Conservation (phyloP, 2,113 vertebrate genomes). For the Caracal caracal region DNA sequence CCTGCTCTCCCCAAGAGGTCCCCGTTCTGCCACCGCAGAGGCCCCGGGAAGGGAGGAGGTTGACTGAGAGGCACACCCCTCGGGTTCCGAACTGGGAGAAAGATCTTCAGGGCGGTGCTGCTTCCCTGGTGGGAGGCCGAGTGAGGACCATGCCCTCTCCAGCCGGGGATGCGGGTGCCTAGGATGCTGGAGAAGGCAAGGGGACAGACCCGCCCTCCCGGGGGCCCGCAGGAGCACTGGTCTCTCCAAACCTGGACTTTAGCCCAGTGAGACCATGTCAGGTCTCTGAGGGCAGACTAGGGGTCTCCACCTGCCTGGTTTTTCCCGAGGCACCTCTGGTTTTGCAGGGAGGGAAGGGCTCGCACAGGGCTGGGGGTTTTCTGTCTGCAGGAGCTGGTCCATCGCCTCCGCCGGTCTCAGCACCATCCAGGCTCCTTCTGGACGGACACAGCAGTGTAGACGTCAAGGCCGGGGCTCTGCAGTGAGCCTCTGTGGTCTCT, state of each 20-base stretch:
- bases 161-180: neutral
- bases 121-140: neutral
- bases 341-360: neutral
- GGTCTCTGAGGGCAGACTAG: neutral
- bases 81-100: neutral
- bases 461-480: too few relatives aligned
- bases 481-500: neutral
- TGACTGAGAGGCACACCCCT: accelerated
- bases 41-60: neutral
- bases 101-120: neutral
- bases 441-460: too few relatives aligned
- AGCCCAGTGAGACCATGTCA: neutral
- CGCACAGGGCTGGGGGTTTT: neutral
- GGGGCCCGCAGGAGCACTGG: neutral
- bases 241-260: neutral
- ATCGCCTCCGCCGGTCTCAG: accelerated
- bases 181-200: neutral
- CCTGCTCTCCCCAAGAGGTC: neutral
- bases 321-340: accelerated
- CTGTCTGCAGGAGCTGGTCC: accelerated
- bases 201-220: neutral
- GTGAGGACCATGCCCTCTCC: too few relatives aligned
- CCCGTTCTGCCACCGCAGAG: neutral
- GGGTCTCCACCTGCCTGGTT: accelerated
- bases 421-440: accelerated